Conservation (phyloP, 92 coral and sea anemone species). For the Phenganax stokvisi region DNA sequence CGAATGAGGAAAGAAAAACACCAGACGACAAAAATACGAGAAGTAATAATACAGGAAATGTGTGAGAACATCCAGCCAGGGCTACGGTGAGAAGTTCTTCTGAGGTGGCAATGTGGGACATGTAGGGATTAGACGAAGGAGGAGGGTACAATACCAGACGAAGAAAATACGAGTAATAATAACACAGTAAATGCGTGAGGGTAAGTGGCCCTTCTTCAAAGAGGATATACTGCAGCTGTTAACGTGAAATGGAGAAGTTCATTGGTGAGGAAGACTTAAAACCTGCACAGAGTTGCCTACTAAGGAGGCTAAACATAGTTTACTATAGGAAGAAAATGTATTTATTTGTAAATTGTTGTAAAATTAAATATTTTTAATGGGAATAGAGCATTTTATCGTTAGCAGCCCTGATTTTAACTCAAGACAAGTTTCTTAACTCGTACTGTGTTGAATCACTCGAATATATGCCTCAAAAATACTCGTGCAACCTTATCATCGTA, state of each 20-base stretch:
- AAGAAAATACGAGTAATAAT: no score
- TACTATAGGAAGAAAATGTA: background rate
- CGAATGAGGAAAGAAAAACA: slow-evolving; percentile 28
- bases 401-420: background rate
- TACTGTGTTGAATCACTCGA: slow-evolving; percentile 11
- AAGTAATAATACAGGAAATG: background rate
- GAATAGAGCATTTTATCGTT: background rate
- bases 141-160: no score
- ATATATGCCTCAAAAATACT: background rate
- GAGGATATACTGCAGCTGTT: background rate
- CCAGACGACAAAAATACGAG: slow-evolving; percentile 7
- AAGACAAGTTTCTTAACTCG: slow-evolving; percentile 11
- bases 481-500: background rate
- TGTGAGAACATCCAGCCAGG: background rate
- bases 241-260: no score
- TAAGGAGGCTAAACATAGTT: background rate
- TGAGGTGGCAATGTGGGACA: no score
- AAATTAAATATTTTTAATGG: background rate
- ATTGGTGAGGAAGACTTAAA: no score
- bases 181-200: no score
- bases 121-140: no score
- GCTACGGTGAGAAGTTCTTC: background rate
- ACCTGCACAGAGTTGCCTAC: no score
- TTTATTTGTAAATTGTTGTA: slow-evolving; percentile 23
- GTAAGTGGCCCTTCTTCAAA: no score